A percentile compares a stretch with the other conserved stretches of the same genome.
Conservation (phyloP, 2,113 vertebrate species). For the Thamnophis sirtalis region DNA sequence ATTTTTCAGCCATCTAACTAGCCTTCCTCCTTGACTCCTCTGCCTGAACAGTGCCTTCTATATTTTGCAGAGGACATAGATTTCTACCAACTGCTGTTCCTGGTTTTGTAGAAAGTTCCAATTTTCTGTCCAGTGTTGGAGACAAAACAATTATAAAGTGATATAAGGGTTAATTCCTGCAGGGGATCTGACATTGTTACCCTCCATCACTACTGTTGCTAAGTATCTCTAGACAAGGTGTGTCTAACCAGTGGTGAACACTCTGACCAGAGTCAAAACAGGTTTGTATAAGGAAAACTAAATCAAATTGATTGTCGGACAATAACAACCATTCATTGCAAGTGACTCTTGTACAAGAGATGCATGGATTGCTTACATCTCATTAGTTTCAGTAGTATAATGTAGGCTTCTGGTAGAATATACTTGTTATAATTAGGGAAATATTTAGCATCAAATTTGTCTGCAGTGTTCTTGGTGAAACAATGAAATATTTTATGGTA, state of each 20-base stretch:
- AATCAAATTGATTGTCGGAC: not conserved
- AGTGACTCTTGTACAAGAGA: not conserved
- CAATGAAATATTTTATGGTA: not conserved
- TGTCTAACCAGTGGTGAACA: not conserved
- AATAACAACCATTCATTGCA: not conserved
- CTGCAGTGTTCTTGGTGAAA: not conserved
- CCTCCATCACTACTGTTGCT: not conserved
- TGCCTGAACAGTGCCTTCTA: not conserved
- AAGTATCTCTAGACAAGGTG: not conserved
- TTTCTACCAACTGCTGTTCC: not conserved
- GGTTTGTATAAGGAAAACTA: not conserved
- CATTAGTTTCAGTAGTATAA: not conserved
- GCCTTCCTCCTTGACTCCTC: not conserved
- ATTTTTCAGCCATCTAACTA: not conserved
- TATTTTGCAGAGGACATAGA: too few relatives aligned
- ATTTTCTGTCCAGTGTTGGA: not conserved
- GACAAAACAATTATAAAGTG: not conserved
- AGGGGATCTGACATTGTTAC: not conserved
- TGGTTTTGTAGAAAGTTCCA: not conserved
- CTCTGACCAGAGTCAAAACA: not conserved
- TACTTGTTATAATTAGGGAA: not conserved
- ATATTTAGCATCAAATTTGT: not conserved
- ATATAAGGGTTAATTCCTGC: not conserved
- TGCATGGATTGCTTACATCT: not conserved
- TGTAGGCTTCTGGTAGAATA: not conserved